Conservation (phyloP, 2,888 invertebrate genomes). For the Arctia plantaginis region DNA sequence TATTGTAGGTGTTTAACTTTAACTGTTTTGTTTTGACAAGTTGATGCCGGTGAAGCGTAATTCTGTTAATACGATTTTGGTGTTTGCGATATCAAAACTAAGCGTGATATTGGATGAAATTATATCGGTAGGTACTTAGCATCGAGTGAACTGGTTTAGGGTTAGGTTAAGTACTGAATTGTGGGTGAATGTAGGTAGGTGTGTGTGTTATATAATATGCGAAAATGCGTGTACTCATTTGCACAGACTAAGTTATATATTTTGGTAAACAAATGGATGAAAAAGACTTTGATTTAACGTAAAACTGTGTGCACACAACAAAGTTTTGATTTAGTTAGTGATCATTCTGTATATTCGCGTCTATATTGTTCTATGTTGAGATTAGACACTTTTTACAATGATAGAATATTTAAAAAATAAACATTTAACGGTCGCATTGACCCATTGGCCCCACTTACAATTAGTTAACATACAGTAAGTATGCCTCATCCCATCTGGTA, state of each 20-base stretch:
- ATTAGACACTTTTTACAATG: constrained; percentile 1
- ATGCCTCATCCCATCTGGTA: constrained; percentile 51
- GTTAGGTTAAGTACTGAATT: no score
- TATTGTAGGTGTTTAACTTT: constrained; percentile 10
- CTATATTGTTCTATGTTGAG: neutral
- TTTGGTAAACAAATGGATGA: neutral
- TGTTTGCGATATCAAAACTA: neutral
- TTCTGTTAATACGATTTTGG: neutral
- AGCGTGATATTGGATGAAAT: neutral
- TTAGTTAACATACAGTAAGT: constrained; percentile 37
- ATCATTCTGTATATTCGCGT: neutral
- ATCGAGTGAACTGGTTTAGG: neutral
- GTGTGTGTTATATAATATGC: no score
- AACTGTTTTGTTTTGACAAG: constrained; percentile 11
- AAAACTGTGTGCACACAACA: neutral
- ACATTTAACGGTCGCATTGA: constrained; percentile 40
- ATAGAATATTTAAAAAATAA: constrained; percentile 20
- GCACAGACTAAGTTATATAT: neutral
- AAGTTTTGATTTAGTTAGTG: neutral
- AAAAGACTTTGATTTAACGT: neutral
- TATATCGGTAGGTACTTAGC: neutral
- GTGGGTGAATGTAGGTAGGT: neutral
- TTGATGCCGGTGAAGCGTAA: neutral
- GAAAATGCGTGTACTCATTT: no score
- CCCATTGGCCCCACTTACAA: constrained; percentile 46